These are phyloP conservation scores for Acrocephalus arundinaceus DNA, from an alignment of 2,113 vertebrate species.

Conservation along the genomic window DNA sequence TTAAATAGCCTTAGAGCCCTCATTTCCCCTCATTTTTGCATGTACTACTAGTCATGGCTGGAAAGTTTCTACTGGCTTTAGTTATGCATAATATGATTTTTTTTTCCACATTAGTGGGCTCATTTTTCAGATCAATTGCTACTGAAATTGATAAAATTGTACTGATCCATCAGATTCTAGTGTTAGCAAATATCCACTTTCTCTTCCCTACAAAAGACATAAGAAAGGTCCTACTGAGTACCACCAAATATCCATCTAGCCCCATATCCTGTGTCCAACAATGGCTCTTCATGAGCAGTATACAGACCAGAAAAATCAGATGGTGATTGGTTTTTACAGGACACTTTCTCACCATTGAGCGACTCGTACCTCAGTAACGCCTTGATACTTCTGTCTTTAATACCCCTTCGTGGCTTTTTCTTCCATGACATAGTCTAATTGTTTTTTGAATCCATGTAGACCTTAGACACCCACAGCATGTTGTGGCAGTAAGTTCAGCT, in stretches of 20 bases:
- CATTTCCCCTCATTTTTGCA: conserved; percentile 32
- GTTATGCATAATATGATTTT: background rate
- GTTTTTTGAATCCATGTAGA: background rate
- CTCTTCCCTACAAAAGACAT: background rate
- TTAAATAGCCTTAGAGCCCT: conserved; percentile 34
- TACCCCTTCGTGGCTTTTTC: background rate
- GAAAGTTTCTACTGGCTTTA: conserved; percentile 13
- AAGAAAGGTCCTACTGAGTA: background rate
- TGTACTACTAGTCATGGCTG: background rate
- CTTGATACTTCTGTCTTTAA: background rate
- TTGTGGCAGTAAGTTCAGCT: background rate
- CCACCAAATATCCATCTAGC: background rate
- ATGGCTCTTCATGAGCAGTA: background rate
- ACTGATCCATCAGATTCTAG: background rate
- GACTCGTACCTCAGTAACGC: background rate
- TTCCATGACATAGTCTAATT: background rate
- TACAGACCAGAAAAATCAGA: background rate
- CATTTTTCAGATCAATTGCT: background rate
- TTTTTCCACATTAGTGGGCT: background rate
- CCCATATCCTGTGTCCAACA: background rate
- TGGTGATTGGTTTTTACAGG: background rate
- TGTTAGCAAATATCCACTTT: background rate
- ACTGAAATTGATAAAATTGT: background rate
- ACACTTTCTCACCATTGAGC: background rate
- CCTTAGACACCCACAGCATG: background rate